Base-by-base conservation (phyloP, 1,140 invertebrate genomes). In the Drosophila busckii region DNA sequence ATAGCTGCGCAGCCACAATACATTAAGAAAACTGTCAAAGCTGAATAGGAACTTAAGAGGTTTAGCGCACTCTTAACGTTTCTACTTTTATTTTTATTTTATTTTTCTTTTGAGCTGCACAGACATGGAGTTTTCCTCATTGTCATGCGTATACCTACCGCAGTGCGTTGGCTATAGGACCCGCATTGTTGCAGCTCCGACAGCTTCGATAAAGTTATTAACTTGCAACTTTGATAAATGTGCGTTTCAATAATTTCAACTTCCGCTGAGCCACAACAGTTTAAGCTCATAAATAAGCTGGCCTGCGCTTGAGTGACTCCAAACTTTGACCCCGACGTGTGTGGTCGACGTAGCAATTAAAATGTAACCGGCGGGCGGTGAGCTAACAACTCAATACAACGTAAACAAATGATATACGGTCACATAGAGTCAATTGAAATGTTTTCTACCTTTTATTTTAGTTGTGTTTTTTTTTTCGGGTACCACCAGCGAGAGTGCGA, bases 341-440 rank as follows among this genome's bases (percentile, higher is more conserved):
- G 73, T 59, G 73, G 75, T 22, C 52, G 37, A 16, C 26, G 42
- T 15, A 46, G 45, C 70, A 78, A 78, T 78, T 78, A 80, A 78
- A 80, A 60, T 67, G 60, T 61, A 55, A 52, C 37, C 67, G 65
- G 67, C 71, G 62, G 71, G 66, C 62, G 56, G 62, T 34, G 42
- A 60, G 52, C 71, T 70, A 80, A 80, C 73, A 80, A 82, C 73
- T 80, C 73, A 80, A 80, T 80, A 73, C 73, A 80, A 80, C 82
- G 75, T 80, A 80, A 80, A 82, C 73, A 80, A 80, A 80, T 80
- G 73, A 80, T 80, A 80, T 80, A 80, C 75, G 75, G 75, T 82
- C 73, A 52, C 64, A 63, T 55, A 53, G 17, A 7, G 42, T 42
- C 37, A 37, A 62, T 62, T 62, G 59, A 62, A 49, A 62, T 62